Percentiles rank a stretch among this genome's conserved stretches.
These are phyloP conservation scores for Yponomeuta evonymella DNA, from an alignment of 2,888 invertebrate species.

Conservation along the genomic window DNA sequence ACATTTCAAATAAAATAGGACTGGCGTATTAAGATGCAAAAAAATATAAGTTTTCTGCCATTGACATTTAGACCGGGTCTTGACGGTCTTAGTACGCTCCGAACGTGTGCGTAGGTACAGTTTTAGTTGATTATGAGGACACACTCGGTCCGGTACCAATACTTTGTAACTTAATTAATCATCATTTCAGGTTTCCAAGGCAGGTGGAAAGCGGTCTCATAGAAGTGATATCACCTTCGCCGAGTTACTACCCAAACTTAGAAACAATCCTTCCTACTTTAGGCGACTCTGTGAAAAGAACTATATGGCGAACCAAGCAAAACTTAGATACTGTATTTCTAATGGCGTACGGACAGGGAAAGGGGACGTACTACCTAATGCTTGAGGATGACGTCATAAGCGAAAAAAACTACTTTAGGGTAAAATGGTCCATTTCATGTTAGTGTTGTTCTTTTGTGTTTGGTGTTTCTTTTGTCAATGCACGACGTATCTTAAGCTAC, in stretches of 20 bases:
- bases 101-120: too few relatives aligned
- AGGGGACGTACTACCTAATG: constrained; percentile 93
- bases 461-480: too few relatives aligned
- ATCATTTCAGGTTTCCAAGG: constrained; percentile 79
- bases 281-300: constrained; percentile 90
- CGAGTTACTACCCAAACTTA: constrained; percentile 92
- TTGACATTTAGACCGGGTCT: too few relatives aligned
- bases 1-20: too few relatives aligned
- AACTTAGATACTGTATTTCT: constrained; percentile 95
- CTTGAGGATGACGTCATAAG: constrained; percentile 96
- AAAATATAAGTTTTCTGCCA: too few relatives aligned
- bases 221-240: constrained; percentile 91
- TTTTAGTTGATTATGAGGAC: too few relatives aligned
- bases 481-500: too few relatives aligned
- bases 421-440: constrained; percentile 44
- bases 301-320: constrained; percentile 95
- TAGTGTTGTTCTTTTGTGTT: too few relatives aligned
- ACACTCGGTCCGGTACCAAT: too few relatives aligned
- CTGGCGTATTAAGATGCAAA: too few relatives aligned
- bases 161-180: neutral
- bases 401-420: constrained; percentile 87
- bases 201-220: constrained; percentile 88
- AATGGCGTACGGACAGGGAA: constrained; percentile 94
- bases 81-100: too few relatives aligned
- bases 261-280: constrained; percentile 84